Conservation (phyloP, 2,888 invertebrate species). For the Nymphalis urticae region DNA sequence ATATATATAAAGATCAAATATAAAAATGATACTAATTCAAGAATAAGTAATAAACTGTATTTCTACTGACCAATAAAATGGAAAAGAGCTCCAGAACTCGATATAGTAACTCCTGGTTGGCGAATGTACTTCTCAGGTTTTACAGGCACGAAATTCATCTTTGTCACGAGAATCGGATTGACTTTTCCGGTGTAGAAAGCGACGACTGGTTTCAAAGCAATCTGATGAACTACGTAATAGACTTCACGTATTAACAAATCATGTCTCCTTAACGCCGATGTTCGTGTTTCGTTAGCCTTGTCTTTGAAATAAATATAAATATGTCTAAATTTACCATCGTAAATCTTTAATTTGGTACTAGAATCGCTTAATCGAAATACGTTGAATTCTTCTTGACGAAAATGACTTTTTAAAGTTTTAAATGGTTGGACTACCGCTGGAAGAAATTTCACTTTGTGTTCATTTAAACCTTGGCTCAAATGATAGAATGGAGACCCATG, state of each 20-base stretch:
- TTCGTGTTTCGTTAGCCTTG: slow-evolving; percentile 45
- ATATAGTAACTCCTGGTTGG: slow-evolving; percentile 47
- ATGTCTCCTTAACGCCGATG: slow-evolving; percentile 51
- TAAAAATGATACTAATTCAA: neutral
- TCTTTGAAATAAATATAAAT: slow-evolving; percentile 60
- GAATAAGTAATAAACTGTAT: neutral
- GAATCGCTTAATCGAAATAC: slow-evolving; percentile 45
- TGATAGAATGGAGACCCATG: slow-evolving; percentile 54
- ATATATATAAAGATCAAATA: too few species aligned
- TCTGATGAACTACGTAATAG: slow-evolving; percentile 43
- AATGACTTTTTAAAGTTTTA: slow-evolving; percentile 45
- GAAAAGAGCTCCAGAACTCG: slow-evolving; percentile 53
- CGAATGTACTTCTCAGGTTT: slow-evolving; percentile 29
- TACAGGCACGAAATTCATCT: slow-evolving; percentile 37
- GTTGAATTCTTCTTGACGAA: slow-evolving; percentile 47
- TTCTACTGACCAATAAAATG: slow-evolving; percentile 53
- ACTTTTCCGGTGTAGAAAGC: slow-evolving; percentile 64
- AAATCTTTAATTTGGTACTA: slow-evolving; percentile 45
- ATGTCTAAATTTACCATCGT: slow-evolving; percentile 48
- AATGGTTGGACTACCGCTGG: slow-evolving; percentile 57
- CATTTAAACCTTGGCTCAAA: slow-evolving; percentile 46
- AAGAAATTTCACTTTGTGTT: slow-evolving; percentile 53
- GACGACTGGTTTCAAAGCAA: slow-evolving; percentile 49
- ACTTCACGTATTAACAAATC: slow-evolving; percentile 58
- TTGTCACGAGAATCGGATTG: slow-evolving; percentile 50